Base-by-base conservation (phyloP, 2,888 invertebrate species). In the Chaitophorus viminalis region DNA sequence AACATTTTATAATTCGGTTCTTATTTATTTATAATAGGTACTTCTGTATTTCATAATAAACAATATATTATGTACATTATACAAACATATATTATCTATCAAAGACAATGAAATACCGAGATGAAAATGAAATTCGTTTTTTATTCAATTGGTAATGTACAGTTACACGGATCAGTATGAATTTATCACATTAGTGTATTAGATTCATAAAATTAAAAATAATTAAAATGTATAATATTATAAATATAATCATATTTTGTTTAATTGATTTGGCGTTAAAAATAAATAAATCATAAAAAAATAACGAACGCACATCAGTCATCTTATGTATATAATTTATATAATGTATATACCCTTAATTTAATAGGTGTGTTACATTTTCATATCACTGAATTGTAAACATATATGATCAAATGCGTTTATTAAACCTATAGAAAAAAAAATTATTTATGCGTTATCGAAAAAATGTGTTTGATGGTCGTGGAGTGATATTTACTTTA, bases 301-400 rank as follows among this genome's bases (percentile, higher is more conserved):
- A 81, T 81, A 81, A 65, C 11, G 29, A 79, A 81, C 29, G 79
- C 39, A n/a, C 39, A 81, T 81, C 65, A 81, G 79, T 81, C 79
- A 68, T 68, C 29, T 65, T 68, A 60, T 3, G 6, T 25, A 60
- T 60, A 60, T 21, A 60, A 39, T 39, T 3, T 60, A 60, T 60
- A 25, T 68, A 46, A 46, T 46, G 1, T 60, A 79, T 39, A 6
- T 81, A 46, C 65, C 39, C 60, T 68, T 81, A 68, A 68, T 68
- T 36, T 29, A 81, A 81, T 39, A 81, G 21, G 65, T 39, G 29
- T 60, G 60, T 60, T 60, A 4, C 0, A 60, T 25, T 25, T 52
- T 52, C 52, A 52, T 52, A 9, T 52, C 11, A 17, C 3, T 52
- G 52, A 52, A 52, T 9, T 46, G 46, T 46, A 46, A 46, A 46